These are phyloP conservation scores for Stichodactyla mertensii DNA, from an alignment of 64 coral and sea anemone genomes.

Conservation along the genomic window DNA sequence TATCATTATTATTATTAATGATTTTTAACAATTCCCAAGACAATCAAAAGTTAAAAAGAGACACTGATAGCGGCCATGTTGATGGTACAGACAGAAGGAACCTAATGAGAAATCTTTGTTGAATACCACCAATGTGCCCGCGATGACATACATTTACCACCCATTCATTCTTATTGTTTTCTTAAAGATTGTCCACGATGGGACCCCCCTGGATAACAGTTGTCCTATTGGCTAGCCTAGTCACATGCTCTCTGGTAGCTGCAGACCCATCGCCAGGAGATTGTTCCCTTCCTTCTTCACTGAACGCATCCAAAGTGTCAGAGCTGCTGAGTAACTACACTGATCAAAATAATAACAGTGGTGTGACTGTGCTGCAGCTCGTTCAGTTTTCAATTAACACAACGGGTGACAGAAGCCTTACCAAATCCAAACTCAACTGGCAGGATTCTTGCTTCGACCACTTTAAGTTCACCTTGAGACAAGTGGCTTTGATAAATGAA, in stretches of 20 bases:
- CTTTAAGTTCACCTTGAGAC: background rate
- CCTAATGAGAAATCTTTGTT: no score
- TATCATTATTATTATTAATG: no score
- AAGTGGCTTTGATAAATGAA: conserved; percentile 1
- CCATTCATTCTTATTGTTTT: background rate
- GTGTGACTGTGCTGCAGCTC: background rate
- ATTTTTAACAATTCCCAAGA: no score
- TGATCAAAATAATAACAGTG: background rate
- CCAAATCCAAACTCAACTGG: background rate
- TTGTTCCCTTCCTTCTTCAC: background rate
- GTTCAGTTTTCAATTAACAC: background rate
- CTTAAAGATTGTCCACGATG: background rate
- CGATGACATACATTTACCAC: background rate
- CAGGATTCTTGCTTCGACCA: background rate
- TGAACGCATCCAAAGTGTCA: background rate
- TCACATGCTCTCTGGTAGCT: background rate
- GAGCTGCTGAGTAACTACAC: background rate
- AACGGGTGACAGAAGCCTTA: background rate
- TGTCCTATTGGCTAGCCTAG: background rate
- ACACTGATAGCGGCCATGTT: background rate
- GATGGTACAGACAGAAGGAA: background rate
- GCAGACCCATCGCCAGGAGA: background rate
- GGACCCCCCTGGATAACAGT: background rate
- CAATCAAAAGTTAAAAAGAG: no score
- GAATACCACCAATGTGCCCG: no score